Evolutionary conservation across 2,888 invertebrate species (phyloP).

Genomic region (Lasius fuliginosus): DNA sequence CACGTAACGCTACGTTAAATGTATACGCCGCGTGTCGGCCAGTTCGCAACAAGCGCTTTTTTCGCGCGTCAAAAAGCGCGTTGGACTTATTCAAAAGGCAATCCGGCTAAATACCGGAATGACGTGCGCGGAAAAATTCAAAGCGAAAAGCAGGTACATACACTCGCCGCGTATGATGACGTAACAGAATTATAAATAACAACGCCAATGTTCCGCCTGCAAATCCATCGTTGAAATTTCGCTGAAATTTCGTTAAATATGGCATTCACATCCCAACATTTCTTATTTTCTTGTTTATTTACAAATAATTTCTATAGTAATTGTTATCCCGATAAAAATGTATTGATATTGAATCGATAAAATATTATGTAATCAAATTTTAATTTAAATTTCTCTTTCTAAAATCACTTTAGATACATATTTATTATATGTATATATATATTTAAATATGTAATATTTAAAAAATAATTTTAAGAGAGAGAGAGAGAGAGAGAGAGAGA

Average conservation of each 20-base stretch:
- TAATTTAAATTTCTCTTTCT: neutral
- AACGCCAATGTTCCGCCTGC: constrained; percentile 11
- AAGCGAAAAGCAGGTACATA: constrained; percentile 46
- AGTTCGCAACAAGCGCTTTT: constrained; percentile 41
- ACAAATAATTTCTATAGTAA: neutral
- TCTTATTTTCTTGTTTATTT: constrained; percentile 3
- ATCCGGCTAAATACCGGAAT: constrained; percentile 54
- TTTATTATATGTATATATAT: neutral
- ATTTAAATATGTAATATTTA: neutral
- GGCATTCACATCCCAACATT: neutral
- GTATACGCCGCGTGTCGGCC: constrained; percentile 23
- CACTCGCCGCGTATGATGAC: constrained; percentile 34
- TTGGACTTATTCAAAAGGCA: constrained; percentile 57
- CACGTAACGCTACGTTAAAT: constrained; percentile 38
- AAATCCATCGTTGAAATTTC: constrained; percentile 41
- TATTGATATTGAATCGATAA: constrained; percentile 9
- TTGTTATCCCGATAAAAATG: neutral
- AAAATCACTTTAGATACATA: neutral
- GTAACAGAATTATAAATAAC: constrained; percentile 50
- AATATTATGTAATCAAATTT: neutral
- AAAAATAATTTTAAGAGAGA: neutral
- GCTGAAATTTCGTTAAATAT: constrained; percentile 33
- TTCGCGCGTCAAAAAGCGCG: constrained; percentile 54
- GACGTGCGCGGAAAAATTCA: constrained; percentile 55
- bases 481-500: neutral